These are phyloP conservation scores for Onchidella celtica DNA, from an alignment of 2,888 invertebrate genomes.

Conservation along the genomic window DNA sequence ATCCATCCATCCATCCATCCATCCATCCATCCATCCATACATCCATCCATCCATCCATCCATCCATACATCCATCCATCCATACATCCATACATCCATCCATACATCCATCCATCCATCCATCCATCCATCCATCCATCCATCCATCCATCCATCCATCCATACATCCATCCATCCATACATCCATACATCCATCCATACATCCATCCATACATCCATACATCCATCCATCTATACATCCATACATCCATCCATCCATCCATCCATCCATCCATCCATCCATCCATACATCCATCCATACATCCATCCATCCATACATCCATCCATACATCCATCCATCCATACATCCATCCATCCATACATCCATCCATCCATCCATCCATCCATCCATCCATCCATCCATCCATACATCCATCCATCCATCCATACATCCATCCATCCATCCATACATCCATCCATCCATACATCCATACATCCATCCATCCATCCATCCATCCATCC, in stretches of 20 bases:
- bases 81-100: not conserved
- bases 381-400: not conserved
- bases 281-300: not conserved
- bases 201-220: slow-evolving; percentile 16
- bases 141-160: not conserved
- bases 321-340: not conserved
- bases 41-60: too few relatives aligned
- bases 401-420: not conserved
- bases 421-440: slow-evolving; percentile 20
- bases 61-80: too few relatives aligned
- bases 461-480: slow-evolving; percentile 18
- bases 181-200: not conserved
- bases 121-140: not conserved
- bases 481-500: slow-evolving; percentile 28
- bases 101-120: not conserved
- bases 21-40: too few relatives aligned
- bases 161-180: slow-evolving; percentile 9
- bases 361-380: not conserved
- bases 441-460: not conserved
- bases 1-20: too few relatives aligned
- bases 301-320: not conserved
- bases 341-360: not conserved
- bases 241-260: slow-evolving; percentile 11
- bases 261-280: slow-evolving; percentile 2
- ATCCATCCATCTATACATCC: slow-evolving; percentile 26